Conservation (phyloP, 2,113 vertebrate genomes). For the Anser cygnoides region DNA sequence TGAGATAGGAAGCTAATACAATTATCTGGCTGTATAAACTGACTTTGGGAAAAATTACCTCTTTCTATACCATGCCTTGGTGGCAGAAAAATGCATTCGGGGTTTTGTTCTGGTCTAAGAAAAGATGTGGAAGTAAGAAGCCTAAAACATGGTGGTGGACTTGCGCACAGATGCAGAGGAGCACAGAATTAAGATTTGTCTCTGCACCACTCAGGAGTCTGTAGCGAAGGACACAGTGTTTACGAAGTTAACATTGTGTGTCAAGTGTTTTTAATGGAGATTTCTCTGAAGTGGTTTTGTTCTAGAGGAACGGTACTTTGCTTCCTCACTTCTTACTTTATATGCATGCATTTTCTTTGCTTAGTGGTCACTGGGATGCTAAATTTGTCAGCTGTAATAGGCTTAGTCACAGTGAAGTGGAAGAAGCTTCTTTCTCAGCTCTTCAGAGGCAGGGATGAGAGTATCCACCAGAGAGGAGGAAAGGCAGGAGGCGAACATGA, state of each 20-base stretch:
- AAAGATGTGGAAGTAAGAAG: neutral
- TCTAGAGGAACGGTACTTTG: neutral
- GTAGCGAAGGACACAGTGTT: neutral
- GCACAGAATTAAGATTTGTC: neutral
- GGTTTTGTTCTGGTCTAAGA: neutral
- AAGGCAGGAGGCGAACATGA: neutral
- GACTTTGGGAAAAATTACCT: neutral
- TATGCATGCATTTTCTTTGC: neutral
- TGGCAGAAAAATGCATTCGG: fast-evolving
- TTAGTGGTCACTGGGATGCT: neutral
- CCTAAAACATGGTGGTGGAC: neutral
- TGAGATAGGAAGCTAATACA: neutral
- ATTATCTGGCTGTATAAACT: neutral
- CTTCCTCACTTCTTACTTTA: neutral
- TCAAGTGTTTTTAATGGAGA: neutral
- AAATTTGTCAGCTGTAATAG: neutral
- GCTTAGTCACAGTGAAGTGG: neutral
- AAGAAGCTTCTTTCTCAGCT: neutral
- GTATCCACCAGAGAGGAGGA: neutral
- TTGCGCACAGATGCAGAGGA: neutral
- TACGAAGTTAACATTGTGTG: neutral
- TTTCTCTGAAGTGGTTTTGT: neutral
- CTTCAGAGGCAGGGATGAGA: neutral
- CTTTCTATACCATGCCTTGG: neutral
- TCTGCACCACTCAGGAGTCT: neutral